Evolutionary conservation across 2,888 invertebrate species (phyloP).

Genomic region (Acanthosepion esculentum): DNA sequence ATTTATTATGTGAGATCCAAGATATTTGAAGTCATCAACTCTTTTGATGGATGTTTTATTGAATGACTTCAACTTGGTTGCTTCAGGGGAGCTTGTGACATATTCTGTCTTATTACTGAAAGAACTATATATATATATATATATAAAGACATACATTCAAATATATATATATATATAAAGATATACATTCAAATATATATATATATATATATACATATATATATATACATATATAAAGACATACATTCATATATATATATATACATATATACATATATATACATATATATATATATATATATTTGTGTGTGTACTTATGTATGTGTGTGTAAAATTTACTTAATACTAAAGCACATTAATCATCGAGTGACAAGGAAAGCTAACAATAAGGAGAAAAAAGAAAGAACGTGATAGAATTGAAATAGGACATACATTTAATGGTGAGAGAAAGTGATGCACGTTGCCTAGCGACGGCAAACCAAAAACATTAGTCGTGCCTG

Average conservation of each 20-base stretch:
- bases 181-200: too few species aligned
- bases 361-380: neutral
- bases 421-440: neutral
- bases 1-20: too few species aligned
- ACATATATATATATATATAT: neutral
- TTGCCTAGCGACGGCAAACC: conserved; percentile 21
- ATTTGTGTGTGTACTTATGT: neutral
- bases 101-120: too few species aligned
- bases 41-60: too few species aligned
- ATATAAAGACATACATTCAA: too few species aligned
- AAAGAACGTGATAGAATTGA: neutral
- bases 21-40: too few species aligned
- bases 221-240: too few species aligned
- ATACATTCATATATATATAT: neutral
- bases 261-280: neutral
- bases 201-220: too few species aligned
- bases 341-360: neutral
- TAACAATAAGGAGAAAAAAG: neutral
- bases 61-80: too few species aligned
- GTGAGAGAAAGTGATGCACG: neutral
- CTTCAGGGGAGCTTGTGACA: too few species aligned
- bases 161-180: too few species aligned
- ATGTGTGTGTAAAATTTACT: neutral
- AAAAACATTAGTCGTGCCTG: neutral
- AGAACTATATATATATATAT: too few species aligned